These are phyloP conservation scores for Alloplasta piceator DNA, from an alignment of 2,888 invertebrate species.

Conservation along the genomic window DNA sequence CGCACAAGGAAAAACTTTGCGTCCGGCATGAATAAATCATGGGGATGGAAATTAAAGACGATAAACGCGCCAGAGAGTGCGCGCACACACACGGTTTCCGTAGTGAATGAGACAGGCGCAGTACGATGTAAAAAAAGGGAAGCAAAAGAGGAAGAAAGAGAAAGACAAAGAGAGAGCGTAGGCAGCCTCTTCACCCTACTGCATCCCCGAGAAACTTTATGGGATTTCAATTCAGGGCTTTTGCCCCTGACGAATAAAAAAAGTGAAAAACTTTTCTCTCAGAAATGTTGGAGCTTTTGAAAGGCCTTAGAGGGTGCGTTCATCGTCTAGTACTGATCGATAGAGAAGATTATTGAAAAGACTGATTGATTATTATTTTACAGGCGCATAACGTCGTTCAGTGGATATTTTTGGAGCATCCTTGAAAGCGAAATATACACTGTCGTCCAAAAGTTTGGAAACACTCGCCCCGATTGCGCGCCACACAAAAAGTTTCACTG, in stretches of 20 bases:
- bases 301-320: constrained; percentile 8
- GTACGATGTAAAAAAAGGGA: constrained; percentile 8
- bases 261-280: constrained; percentile 36
- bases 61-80: constrained; percentile 74
- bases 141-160: constrained; percentile 31
- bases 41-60: constrained; percentile 82
- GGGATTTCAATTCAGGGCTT: constrained; percentile 79
- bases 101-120: constrained; percentile 75
- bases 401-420: constrained; percentile 44
- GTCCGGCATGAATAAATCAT: constrained; percentile 79
- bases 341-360: constrained; percentile 40
- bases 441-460: too few relatives aligned
- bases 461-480: too few relatives aligned
- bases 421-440: constrained; percentile 51
- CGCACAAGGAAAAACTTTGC: constrained; percentile 67
- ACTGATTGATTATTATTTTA: too few relatives aligned
- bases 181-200: constrained; percentile 28
- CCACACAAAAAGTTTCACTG: too few relatives aligned
- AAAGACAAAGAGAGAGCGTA: constrained; percentile 9
- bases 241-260: constrained; percentile 40
- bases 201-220: constrained; percentile 71
- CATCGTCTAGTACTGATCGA: constrained; percentile 39
- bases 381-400: constrained; percentile 32
- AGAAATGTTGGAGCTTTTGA: constrained; percentile 26
- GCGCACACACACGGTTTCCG: constrained; percentile 21